phyloP scores from a whole-genome alignment of 2,113 vertebrate species.

The Clarias gariepinus region DNA sequence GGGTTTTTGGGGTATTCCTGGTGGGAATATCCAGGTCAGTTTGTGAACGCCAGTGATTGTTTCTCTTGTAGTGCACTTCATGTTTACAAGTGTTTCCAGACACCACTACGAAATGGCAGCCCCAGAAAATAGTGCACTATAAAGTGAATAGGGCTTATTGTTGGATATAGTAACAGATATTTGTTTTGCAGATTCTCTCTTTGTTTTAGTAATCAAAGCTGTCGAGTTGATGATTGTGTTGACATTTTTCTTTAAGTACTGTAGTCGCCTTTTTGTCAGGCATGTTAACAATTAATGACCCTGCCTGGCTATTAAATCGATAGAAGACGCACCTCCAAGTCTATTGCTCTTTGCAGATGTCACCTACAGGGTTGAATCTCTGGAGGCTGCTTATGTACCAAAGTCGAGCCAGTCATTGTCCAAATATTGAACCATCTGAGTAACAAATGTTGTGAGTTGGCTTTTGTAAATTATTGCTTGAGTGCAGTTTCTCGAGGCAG shows the following conservation, averaged over 20 bases:
- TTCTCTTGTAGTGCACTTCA: too few species aligned
- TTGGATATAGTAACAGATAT: neutral
- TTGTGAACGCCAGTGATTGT: too few species aligned
- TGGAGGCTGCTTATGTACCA: neutral
- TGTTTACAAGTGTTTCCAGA: neutral
- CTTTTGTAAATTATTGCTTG: neutral
- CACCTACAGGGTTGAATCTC: slow-evolving; percentile 16
- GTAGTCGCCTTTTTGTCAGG: slow-evolving; percentile 9
- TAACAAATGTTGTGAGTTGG: slow-evolving; percentile 7
- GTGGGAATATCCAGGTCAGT: neutral
- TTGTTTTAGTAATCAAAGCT: neutral
- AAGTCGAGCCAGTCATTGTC: slow-evolving; percentile 8
- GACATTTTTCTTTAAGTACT: neutral
- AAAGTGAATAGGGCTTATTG: neutral
- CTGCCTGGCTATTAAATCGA: slow-evolving; percentile 26
- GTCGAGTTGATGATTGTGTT: neutral
- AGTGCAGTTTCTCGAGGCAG: slow-evolving; percentile 8
- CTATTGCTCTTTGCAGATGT: slow-evolving; percentile 2
- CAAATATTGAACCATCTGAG: slow-evolving; percentile 7
- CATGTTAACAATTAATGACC: neutral
- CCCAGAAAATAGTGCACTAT: neutral
- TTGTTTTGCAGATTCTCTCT: neutral
- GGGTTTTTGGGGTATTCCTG: neutral
- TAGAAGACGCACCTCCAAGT: neutral
- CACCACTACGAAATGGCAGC: neutral